Evolutionary conservation across 2,888 invertebrate species (phyloP).

Genomic region (Phorcus lineatus): DNA sequence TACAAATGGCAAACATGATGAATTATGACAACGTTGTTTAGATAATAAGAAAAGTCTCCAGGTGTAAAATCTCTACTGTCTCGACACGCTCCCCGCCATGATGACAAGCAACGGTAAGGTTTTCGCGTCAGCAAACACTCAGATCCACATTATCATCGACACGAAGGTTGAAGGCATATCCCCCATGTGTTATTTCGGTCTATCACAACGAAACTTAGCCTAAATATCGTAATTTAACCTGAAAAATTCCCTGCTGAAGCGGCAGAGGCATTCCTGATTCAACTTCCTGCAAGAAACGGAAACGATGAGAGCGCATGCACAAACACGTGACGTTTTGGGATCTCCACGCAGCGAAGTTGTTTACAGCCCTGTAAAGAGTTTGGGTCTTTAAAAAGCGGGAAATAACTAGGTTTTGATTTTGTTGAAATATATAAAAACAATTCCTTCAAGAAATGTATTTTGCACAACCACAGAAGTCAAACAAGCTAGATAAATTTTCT

Average conservation of each 20-base stretch:
- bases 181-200: background rate
- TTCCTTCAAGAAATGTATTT: too few species aligned
- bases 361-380: too few species aligned
- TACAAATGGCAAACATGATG: constrained; percentile 8
- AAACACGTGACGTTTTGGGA: background rate
- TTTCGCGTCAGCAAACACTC: background rate
- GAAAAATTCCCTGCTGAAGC: constrained; percentile 65
- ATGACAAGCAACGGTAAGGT: background rate
- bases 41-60: background rate
- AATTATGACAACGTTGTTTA: constrained; percentile 1
- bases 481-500: too few species aligned
- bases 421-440: too few species aligned
- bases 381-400: too few species aligned
- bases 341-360: background rate
- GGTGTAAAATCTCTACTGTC: background rate
- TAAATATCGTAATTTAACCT: constrained; percentile 44
- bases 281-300: constrained; percentile 34
- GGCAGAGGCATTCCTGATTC: constrained; percentile 62
- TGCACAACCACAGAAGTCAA: too few species aligned
- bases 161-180: background rate
- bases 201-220: background rate
- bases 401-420: too few species aligned
- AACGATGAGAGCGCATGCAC: background rate
- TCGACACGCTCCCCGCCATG: background rate
- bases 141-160: background rate